Percentiles rank a stretch among this genome's conserved stretches.
phyloP scores from a whole-genome alignment of 2,888 invertebrate species.

The Osmoderma eremita region DNA sequence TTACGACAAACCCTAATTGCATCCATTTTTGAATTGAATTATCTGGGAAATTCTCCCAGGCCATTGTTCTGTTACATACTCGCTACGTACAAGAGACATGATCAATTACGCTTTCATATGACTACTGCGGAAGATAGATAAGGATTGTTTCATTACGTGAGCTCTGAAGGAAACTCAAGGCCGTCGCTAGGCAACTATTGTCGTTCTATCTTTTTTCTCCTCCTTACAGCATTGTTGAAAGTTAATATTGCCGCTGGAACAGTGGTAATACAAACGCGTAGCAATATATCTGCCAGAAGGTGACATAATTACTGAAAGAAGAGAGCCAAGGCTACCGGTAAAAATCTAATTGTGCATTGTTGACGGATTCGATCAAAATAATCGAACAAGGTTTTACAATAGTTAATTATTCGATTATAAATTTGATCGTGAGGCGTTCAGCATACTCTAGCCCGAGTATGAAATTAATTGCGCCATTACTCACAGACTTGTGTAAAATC shows the following conservation, averaged over 20 bases:
- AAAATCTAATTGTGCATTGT: slow-evolving; percentile 33
- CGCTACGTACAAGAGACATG: slow-evolving; percentile 1
- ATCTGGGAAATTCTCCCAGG: slow-evolving; percentile 11
- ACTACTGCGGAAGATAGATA: slow-evolving; percentile 26
- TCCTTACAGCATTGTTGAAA: slow-evolving; percentile 27
- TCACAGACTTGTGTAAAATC: too few relatives aligned
- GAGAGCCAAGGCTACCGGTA: slow-evolving; percentile 29
- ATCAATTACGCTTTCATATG: slow-evolving; percentile 23
- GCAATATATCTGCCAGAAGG: slow-evolving; percentile 10
- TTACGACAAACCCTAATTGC: slow-evolving; percentile 14
- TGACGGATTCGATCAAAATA: slow-evolving; percentile 13
- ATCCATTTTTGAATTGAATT: slow-evolving; percentile 16
- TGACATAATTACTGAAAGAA: slow-evolving; percentile 34
- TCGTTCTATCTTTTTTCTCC: slow-evolving; percentile 28
- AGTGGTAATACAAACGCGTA: background rate
- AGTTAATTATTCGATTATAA: slow-evolving; percentile 15
- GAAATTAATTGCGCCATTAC: background rate
- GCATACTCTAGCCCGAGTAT: background rate
- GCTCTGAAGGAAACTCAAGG: slow-evolving; percentile 33
- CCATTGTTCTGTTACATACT: slow-evolving; percentile 2
- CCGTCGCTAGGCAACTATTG: slow-evolving; percentile 21
- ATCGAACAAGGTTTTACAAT: slow-evolving; percentile 24
- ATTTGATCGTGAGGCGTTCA: slow-evolving; percentile 10
- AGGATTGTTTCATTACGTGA: slow-evolving; percentile 33
- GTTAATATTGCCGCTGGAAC: slow-evolving; percentile 16